Evolutionary conservation across 2,113 vertebrate genomes (phyloP).

Genomic region (Seriola rivoliana): DNA sequence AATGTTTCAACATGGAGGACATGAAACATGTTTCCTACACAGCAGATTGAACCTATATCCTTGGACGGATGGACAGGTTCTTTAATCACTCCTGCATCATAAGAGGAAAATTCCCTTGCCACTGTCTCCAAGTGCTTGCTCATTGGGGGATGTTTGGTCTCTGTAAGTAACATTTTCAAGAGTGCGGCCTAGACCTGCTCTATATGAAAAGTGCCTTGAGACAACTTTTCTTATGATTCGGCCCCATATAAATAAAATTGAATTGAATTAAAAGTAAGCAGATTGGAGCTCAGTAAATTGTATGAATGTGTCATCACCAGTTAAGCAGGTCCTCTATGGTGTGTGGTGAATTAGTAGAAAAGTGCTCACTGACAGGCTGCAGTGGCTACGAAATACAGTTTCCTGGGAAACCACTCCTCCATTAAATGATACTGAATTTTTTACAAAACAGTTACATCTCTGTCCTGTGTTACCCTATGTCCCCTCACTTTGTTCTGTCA

Average conservation of each 20-base stretch:
- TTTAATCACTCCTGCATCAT: slow-evolving; percentile 19
- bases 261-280: slow-evolving; percentile 5
- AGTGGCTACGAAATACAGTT: slow-evolving; percentile 29
- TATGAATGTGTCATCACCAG: slow-evolving; percentile 21
- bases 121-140: too few species aligned
- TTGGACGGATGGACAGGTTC: slow-evolving; percentile 8
- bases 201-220: too few species aligned
- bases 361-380: slow-evolving; percentile 31
- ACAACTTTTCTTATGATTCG: too few species aligned
- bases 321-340: slow-evolving; percentile 24
- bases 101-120: not conserved
- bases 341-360: slow-evolving; percentile 37
- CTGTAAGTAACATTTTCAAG: too few species aligned
- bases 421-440: slow-evolving; percentile 16
- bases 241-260: too few species aligned
- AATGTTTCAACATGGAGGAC: not conserved
- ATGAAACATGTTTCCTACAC: not conserved
- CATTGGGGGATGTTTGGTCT: too few species aligned
- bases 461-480: slow-evolving; percentile 6
- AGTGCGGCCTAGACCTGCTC: too few species aligned
- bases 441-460: slow-evolving; percentile 3
- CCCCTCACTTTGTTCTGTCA: not conserved
- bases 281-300: not conserved
- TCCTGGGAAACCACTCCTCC: slow-evolving; percentile 55
- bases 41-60: not conserved